Base-by-base conservation (phyloP, 1,140 invertebrate genomes). In the Drosophila nigromelanica region DNA sequence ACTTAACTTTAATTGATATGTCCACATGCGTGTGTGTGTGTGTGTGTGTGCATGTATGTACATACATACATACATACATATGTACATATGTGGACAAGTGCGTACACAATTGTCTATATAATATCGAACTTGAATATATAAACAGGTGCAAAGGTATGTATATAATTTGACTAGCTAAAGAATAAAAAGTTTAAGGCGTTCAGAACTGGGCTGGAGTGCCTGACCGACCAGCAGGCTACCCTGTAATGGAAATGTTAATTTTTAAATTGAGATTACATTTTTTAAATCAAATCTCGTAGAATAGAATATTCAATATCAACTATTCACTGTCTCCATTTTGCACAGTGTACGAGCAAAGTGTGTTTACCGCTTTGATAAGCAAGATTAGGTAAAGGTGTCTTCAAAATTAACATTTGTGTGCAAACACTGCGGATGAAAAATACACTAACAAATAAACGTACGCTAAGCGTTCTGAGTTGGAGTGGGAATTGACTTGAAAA, bases 1-100 rank as follows among this genome's bases (percentile, higher is more conserved):
- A 67, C 64, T 67, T 67, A 50, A 59, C 35, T 42, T 67, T 21
- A 67, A 50, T 59, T 66, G 35, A 24, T 55, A 21, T 55, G 33
- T 40, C 15, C 11, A 21, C 35, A 39, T 40, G 6, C 24, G 3
- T 18, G 30, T 67, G 27, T 35, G 15, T 47, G 48, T 56, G 15
- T 37, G 51, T 30, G 27, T 8, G 45, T 24, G 39, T 24, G 12
- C n/a, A n/a, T n/a, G n/a, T n/a, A n/a, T n/a, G n/a, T 30, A 30
- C 35, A 51, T 45, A 8, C 11, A 18, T 3, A 5, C n/a, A n/a
- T 30, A 30, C 35, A 51, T 45, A 8, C 11, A 18, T 3, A 5
- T 35, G n/a, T n/a, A n/a, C n/a, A 47, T 39, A 5, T 12, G 51
- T 48, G 50, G 7, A 47, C n/a, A n/a, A n/a, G n/a, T n/a, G n/a